These are phyloP conservation scores for Leptonema lineaticorne DNA, from an alignment of 1,140 invertebrate species.

Conservation along the genomic window DNA sequence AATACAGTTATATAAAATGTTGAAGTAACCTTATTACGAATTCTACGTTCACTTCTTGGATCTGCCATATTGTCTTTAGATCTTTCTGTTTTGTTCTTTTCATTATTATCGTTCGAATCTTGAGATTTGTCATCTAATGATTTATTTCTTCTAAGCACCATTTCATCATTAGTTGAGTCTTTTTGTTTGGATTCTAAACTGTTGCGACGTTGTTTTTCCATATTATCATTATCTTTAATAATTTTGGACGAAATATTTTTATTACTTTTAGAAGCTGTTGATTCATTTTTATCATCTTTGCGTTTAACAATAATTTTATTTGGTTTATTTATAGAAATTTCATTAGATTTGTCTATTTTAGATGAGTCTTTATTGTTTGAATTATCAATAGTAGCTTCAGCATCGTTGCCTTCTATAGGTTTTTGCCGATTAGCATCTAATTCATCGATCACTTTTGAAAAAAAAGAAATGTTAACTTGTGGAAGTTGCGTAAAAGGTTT, in stretches of 20 bases:
- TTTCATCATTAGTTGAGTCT: conserved; percentile 50
- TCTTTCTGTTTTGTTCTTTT: conserved; percentile 58
- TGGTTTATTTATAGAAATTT: too few relatives aligned
- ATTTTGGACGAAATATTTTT: conserved; percentile 13
- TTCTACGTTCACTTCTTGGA: conserved; percentile 62
- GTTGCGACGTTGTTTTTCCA: conserved; percentile 50
- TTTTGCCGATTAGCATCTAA: conserved; percentile 46
- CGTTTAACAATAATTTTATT: not conserved
- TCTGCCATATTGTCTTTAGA: conserved; percentile 57
- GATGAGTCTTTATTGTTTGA: not conserved
- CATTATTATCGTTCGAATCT: conserved; percentile 44
- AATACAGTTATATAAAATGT: conserved; percentile 17
- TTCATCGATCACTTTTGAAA: conserved; percentile 52
- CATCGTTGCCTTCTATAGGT: conserved; percentile 5
- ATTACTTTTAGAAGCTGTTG: not conserved
- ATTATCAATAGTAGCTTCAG: not conserved
- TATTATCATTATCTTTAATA: conserved; percentile 1
- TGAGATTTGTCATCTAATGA: conserved; percentile 58
- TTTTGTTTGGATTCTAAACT: conserved; percentile 58
- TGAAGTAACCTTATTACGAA: conserved; percentile 61
- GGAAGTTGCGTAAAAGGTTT: conserved; percentile 55
- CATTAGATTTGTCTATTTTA: too few relatives aligned
- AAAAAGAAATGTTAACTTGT: conserved; percentile 53
- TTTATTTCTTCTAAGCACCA: conserved; percentile 56
- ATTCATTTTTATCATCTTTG: conserved; percentile 1